These are phyloP conservation scores for Cheilosia vernalis DNA, from an alignment of 2,888 invertebrate genomes.

Conservation along the genomic window DNA sequence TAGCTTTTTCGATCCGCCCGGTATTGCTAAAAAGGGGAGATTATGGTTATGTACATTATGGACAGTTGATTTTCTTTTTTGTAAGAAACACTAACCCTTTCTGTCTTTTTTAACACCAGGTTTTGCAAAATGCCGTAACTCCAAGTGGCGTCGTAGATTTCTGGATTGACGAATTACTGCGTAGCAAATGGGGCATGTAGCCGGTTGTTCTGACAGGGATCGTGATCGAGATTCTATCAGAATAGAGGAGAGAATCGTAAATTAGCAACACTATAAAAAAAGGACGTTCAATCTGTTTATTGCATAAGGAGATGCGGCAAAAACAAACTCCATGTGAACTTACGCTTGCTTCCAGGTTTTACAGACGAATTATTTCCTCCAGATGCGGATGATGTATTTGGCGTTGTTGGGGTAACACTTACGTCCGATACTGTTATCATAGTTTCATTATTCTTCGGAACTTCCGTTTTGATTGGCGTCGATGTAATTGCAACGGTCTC, in stretches of 20 bases:
- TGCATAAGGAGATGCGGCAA: not conserved
- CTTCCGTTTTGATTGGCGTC: conserved; percentile 81
- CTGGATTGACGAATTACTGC: conserved; percentile 86
- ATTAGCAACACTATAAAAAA: not conserved
- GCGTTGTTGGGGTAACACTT: conserved; percentile 76
- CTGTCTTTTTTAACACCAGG: conserved; percentile 83
- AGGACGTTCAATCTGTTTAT: too few relatives aligned
- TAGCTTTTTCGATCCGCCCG: conserved; percentile 57
- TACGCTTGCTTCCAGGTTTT: conserved; percentile 77
- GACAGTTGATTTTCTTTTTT: not conserved
- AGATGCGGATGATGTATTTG: conserved; percentile 72
- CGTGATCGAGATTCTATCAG: conserved; percentile 84
- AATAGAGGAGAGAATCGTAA: not conserved
- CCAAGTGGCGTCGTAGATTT: conserved; percentile 85
- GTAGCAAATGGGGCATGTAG: conserved; percentile 86
- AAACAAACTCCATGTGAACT: conserved; percentile 45
- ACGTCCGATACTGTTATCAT: conserved; percentile 81
- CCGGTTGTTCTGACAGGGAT: conserved; percentile 86
- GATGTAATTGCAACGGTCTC: conserved; percentile 79
- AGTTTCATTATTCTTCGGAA: conserved; percentile 81
- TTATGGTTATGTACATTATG: too few relatives aligned
- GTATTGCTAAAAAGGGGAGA: conserved; percentile 23
- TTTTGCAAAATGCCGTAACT: conserved; percentile 83
- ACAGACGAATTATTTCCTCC: conserved; percentile 75
- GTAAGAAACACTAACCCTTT: conserved; percentile 80